Base-by-base conservation (phyloP, 2,113 vertebrate genomes). In the Cavia aperea region DNA sequence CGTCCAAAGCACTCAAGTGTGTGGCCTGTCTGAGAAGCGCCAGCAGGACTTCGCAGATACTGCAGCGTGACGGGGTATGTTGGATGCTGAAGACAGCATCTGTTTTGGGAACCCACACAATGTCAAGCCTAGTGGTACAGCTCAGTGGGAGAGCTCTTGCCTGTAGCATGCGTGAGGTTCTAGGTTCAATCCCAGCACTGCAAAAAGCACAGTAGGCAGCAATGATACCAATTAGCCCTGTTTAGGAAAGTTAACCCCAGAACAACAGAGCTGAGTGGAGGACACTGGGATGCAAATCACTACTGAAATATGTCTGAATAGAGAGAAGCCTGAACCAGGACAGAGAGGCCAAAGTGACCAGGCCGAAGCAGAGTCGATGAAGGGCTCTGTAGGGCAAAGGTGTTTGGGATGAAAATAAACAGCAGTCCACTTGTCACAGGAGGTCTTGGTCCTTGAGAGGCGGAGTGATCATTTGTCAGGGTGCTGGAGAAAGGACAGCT, bases 51-150 rank as follows among this genome's bases (percentile, higher is more conserved):
- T 31, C 31, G 63, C 5, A 0, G 56, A 23, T 1, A 5, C 43
- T 4, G 3, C 1, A 18, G 86, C 16, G 49, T 12, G 75, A 65
- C 63, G 19, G 81, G 36, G 5, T 0, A 0, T 31, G 43, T 4
- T 56, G 0, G 60, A 39, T 65, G 91, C 89, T 75, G 46, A 66
- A 51, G 39, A 14, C 0, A 16, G 63, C 56, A 33, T 81, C n/a
- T 72, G 72, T 0, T 0, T 43, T 60, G 56, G 83, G 73, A 83
- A 10, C 36, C 2, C 49, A 31, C 10, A 65, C 33, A 31, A 79
- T 13, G 65, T 54, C 89, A 4, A 1, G 56, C 73, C 36, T 49
- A 79, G 77, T 11, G 51, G 51, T 54, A 12, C 2, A 54, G 51
- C 51, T 54, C 51, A 54, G 51, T 54, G 51, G 51, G 10, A 54